Percentiles rank a stretch among this genome's conserved stretches.
phyloP scores from a whole-genome alignment of 2,888 invertebrate genomes.

The Anarsia innoxiella region DNA sequence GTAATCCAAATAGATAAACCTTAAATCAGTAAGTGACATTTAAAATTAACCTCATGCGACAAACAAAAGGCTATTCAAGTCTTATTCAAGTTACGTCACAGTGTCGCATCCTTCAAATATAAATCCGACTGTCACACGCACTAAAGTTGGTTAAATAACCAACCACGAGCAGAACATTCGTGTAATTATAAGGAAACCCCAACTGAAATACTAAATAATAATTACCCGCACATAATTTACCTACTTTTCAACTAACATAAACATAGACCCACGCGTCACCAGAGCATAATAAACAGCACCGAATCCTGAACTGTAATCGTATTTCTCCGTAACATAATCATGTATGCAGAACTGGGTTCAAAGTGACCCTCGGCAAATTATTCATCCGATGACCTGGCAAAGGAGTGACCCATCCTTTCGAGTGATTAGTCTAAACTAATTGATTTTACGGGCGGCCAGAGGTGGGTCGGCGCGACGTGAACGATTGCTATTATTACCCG shows the following conservation, averaged over 20 bases:
- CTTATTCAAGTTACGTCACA: too few species aligned
- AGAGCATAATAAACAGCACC: constrained; percentile 10
- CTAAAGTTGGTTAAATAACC: too few species aligned
- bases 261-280: constrained; percentile 1
- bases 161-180: too few species aligned
- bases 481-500: not conserved
- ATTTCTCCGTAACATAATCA: constrained; percentile 20
- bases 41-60: too few species aligned
- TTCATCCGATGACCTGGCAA: constrained; percentile 41
- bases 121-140: too few species aligned
- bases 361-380: constrained; percentile 38
- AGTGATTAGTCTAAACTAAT: constrained; percentile 52
- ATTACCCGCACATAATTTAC: not conserved
- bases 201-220: not conserved
- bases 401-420: constrained; percentile 39
- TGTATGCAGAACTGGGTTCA: constrained; percentile 20
- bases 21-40: too few species aligned
- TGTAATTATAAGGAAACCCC: too few species aligned
- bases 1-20: too few species aligned
- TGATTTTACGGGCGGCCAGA: constrained; percentile 35
- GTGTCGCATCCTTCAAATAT: too few species aligned
- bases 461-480: not conserved
- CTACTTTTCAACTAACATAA: constrained; percentile 4
- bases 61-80: too few species aligned
- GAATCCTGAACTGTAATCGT: constrained; percentile 14